Evolutionary conservation across 30 jellyfish, hydroid and myxozoan genomes (phyloP), one percentile per base, ranked within the genome.

Genomic region (Pseudorhiza aurosa): DNA sequence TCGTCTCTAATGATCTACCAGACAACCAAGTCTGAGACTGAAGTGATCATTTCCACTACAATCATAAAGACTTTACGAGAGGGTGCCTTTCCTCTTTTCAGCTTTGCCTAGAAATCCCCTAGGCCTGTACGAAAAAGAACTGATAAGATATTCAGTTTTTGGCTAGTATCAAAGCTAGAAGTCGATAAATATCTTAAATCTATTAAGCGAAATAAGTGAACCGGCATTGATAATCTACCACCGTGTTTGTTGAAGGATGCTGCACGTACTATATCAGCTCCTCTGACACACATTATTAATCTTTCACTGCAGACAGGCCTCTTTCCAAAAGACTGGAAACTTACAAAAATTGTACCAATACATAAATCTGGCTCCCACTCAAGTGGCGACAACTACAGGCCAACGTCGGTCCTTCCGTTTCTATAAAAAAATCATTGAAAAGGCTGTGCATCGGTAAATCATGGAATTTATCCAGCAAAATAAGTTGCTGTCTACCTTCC

Each of bases 181-280:
- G 74, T 33, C 75, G 65, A 72, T 47, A 72, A 72, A 53, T 33
- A 72, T 49, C 86, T 72, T 72, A 72, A 58, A 72, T 72, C 59
- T 72, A 72, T 72, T 30, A 50, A 49, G 73, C 86, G 74, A 49
- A 72, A 50, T 60, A 72, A 72, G 86, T 72, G 58, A 72, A 72
- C 86, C 56, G 74, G 86, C 74, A 72, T 72, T 72, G 86, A 72
- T 75, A 72, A 72, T 50, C 75, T 72, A 35, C 74, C 86, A 45
- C 71, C 86, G 74, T 72, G 86, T 56, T 72, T 72, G 74, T 50
- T 72, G 74, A 72, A 72, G 58, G 86, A 72, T 72, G 75, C 86
- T 72, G 74, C 86, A 72, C 60, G 74, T 46, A 47, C 86, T 2
- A 39, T 69, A 39, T 42, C 68, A 39, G 68, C 68, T 43, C 83